These are phyloP conservation scores for Heliothis subflexa DNA, from an alignment of 1,140 invertebrate genomes.

Conservation along the genomic window DNA sequence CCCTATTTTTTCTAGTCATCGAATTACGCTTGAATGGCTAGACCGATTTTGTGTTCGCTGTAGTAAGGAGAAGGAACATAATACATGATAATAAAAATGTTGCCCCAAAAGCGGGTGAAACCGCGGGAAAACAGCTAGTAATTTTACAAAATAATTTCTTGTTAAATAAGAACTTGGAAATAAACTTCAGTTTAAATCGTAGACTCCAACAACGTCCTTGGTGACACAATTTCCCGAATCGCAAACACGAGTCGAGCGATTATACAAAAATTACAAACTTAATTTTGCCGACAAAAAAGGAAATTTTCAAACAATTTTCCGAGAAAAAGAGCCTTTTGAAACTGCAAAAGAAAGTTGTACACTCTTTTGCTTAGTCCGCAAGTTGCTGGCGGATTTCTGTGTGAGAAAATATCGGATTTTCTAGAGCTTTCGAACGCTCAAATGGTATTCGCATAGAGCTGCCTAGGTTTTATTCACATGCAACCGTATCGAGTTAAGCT, in stretches of 20 bases:
- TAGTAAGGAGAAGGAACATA: too few relatives aligned
- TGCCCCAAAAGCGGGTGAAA: too few relatives aligned
- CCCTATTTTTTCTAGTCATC: too few relatives aligned
- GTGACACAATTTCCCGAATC: conserved; percentile 7
- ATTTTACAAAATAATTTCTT: neutral
- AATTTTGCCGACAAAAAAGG: neutral
- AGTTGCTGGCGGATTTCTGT: conserved; percentile 8
- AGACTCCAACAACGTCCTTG: neutral
- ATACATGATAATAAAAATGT: too few relatives aligned
- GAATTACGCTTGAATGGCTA: too few relatives aligned
- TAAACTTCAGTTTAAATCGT: neutral
- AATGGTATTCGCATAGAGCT: neutral
- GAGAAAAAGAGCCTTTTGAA: neutral
- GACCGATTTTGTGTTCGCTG: too few relatives aligned
- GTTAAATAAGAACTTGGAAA: neutral
- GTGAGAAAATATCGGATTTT: conserved; percentile 35
- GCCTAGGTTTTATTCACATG: neutral
- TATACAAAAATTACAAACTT: conserved; percentile 35
- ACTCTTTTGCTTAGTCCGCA: neutral
- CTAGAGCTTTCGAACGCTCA: conserved; percentile 26
- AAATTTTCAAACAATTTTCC: neutral
- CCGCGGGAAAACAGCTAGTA: too few relatives aligned
- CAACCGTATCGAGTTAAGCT: neutral
- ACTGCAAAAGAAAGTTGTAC: conserved; percentile 1
- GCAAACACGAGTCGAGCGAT: conserved; percentile 21